Evolutionary conservation across 2,113 vertebrate genomes (phyloP).

Genomic region (Typhlomys cinereus): DNA sequence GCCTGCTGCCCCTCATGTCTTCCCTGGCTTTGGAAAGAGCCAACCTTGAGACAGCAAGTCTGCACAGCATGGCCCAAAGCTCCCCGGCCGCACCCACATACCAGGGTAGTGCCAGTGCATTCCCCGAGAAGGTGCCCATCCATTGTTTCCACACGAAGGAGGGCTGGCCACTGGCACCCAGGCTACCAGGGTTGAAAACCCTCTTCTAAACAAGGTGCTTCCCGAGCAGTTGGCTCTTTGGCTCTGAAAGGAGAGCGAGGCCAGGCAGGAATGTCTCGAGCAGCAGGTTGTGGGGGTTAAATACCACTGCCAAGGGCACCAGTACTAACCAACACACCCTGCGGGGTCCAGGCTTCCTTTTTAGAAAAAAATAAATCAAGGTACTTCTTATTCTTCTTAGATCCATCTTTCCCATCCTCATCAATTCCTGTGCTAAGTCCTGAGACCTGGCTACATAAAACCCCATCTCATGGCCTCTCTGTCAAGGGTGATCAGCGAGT

Average conservation of each 20-base stretch:
- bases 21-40: background rate
- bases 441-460: background rate
- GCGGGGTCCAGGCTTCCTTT: background rate
- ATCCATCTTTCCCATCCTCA: background rate
- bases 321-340: background rate
- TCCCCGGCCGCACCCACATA: slow-evolving; percentile 73
- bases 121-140: background rate
- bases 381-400: background rate
- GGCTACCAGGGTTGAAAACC: slow-evolving; percentile 37
- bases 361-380: background rate
- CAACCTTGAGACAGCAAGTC: slow-evolving; percentile 59
- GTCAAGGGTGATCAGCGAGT: background rate
- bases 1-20: background rate
- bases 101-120: slow-evolving; percentile 52
- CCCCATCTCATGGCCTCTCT: background rate
- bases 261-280: background rate
- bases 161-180: slow-evolving; percentile 26
- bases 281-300: background rate
- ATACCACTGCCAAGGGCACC: background rate
- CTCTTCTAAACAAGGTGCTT: slow-evolving; percentile 1
- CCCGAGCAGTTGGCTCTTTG: background rate
- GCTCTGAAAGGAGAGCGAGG: too few relatives aligned
- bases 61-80: slow-evolving; percentile 52
- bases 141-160: slow-evolving; percentile 32
- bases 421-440: fast-evolving